These are phyloP conservation scores for Atethmia centrago DNA, from an alignment of 2,888 invertebrate species.

Conservation along the genomic window DNA sequence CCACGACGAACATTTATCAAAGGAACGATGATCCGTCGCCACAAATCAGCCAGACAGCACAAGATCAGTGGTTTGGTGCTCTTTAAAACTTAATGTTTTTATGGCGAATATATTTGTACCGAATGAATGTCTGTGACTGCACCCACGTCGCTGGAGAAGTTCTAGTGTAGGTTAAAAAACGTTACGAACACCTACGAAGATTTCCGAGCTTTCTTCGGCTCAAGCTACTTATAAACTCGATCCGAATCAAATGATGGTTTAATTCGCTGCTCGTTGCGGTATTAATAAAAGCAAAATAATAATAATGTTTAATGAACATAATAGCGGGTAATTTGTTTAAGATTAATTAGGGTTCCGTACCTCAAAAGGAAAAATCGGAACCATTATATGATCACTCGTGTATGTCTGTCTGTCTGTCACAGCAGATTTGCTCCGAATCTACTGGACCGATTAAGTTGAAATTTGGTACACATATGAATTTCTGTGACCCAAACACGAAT, in stretches of 20 bases:
- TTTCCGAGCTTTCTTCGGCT: conserved; percentile 23
- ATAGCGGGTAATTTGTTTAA: conserved; percentile 52
- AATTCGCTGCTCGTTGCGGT: conserved; percentile 52
- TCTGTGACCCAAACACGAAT: too few species aligned
- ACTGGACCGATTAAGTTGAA: too few species aligned
- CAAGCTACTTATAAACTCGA: conserved; percentile 30
- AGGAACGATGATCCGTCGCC: conserved; percentile 53
- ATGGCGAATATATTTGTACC: conserved; percentile 7
- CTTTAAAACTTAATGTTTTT: conserved; percentile 37
- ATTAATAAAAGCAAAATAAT: conserved; percentile 57
- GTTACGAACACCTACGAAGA: conserved; percentile 21
- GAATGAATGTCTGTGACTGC: conserved; percentile 13
- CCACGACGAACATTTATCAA: conserved; percentile 56
- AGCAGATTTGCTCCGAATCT: too few species aligned
- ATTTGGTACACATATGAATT: too few species aligned
- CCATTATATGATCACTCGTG: too few species aligned
- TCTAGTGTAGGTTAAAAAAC: conserved; percentile 20
- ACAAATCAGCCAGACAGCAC: conserved; percentile 52
- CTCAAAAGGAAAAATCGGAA: too few species aligned
- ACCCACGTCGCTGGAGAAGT: conserved; percentile 12
- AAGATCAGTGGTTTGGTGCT: conserved; percentile 35
- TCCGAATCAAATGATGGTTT: conserved; percentile 46
- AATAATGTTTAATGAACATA: conserved; percentile 57
- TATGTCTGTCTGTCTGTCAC: too few species aligned
- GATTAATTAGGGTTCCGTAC: too few species aligned